These are phyloP conservation scores for Syngnathus floridae DNA, from an alignment of 2,113 vertebrate genomes.

Conservation along the genomic window DNA sequence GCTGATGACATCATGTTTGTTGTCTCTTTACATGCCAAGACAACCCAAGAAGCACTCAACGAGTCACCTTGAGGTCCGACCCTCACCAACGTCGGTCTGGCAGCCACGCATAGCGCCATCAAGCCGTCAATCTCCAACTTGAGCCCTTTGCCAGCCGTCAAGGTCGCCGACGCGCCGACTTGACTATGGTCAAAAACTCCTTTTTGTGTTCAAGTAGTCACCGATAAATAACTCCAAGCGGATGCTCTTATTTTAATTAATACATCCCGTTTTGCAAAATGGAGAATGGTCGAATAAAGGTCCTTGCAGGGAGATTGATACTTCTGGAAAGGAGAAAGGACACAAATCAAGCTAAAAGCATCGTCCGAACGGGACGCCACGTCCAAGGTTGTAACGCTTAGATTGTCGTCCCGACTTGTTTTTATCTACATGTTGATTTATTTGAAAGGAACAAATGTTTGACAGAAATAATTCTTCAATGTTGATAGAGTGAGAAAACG, in stretches of 20 bases:
- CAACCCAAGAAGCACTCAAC: not conserved
- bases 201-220: not conserved
- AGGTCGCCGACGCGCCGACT: slow-evolving; percentile 40
- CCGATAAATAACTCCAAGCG: slow-evolving; percentile 58
- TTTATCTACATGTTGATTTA: slow-evolving; percentile 1
- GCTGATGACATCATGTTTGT: slow-evolving; percentile 3
- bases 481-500: slow-evolving; percentile 5
- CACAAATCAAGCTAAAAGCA: slow-evolving; percentile 72
- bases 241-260: slow-evolving; percentile 72
- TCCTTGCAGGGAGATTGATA: slow-evolving; percentile 61
- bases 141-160: slow-evolving; percentile 19
- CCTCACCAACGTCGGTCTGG: not conserved
- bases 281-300: slow-evolving; percentile 61
- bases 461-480: too few species aligned
- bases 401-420: slow-evolving; percentile 12
- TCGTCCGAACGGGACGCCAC: slow-evolving; percentile 39
- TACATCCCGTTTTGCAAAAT: slow-evolving; percentile 60
- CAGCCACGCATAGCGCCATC: not conserved
- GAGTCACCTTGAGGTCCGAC: not conserved
- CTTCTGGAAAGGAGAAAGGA: slow-evolving; percentile 50
- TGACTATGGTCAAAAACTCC: slow-evolving; percentile 24
- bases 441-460: not conserved
- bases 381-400: slow-evolving; percentile 36
- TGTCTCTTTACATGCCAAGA: not conserved
- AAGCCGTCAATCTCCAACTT: slow-evolving; percentile 25